phyloP scores from a whole-genome alignment of 2,797 vertebrate genomes.

The Alouatta caraya region DNA sequence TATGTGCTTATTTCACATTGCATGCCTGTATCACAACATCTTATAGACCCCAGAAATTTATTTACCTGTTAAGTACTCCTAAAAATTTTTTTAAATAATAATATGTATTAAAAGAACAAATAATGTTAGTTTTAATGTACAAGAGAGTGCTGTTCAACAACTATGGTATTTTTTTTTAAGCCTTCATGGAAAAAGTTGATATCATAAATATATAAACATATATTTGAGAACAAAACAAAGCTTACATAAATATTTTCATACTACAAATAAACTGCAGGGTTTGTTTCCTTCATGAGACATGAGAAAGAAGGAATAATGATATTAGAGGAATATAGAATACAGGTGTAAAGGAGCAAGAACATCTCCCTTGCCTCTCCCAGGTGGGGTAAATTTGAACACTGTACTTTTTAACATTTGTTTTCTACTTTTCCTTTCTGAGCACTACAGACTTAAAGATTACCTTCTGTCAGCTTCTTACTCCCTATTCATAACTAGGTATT shows the following conservation, averaged over 20 bases:
- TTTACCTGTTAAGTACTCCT: neutral
- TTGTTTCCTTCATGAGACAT: neutral
- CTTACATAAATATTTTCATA: neutral
- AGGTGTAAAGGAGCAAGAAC: neutral
- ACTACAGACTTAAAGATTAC: neutral
- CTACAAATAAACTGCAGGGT: neutral
- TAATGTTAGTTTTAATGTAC: neutral
- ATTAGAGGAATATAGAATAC: neutral
- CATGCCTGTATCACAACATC: neutral
- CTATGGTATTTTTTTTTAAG: neutral
- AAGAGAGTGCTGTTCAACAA: neutral
- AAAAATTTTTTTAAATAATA: neutral
- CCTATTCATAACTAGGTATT: neutral
- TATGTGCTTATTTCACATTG: neutral
- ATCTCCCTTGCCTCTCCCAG: neutral
- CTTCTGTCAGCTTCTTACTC: neutral
- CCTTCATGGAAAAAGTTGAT: neutral
- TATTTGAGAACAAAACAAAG: neutral
- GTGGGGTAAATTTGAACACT: neutral
- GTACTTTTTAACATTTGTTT: neutral
- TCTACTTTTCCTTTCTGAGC: neutral
- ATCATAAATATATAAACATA: neutral
- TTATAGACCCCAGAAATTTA: neutral
- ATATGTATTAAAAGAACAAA: neutral
- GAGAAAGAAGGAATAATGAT: neutral